Base-by-base conservation (phyloP, 2,113 vertebrate species). In the Cyanoliseus patagonus region DNA sequence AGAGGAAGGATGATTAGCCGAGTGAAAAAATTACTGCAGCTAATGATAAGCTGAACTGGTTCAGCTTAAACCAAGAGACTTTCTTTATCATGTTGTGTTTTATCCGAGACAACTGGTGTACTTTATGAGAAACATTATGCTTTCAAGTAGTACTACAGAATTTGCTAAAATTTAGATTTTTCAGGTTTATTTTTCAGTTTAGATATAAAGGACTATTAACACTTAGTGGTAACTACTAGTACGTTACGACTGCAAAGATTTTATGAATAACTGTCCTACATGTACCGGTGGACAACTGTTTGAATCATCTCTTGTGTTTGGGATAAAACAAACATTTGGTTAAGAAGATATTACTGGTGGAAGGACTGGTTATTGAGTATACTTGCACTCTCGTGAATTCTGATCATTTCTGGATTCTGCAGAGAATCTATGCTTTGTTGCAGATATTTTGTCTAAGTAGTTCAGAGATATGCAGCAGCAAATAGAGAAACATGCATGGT, bases 381-480 rank as follows among this genome's bases (percentile, higher is more conserved):
- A 63, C 15, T 78, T 37, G 28, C 77, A 80, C 18, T 91, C 49
- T 95, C 95, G 72, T 63, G 92, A 93, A 92, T 91, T 83, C 46
- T 76, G 57, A 49, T 86, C 92, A 79, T 53, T 33, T 44, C 22
- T 77, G 49, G 44, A 83, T 89, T 90, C 80, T 84, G 20, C 53
- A 41, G 24, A 27, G 57, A 80, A 4, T 31, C 42, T 9, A 33
- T 17, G 24, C 27, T 31, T 30, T 17, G 37, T 4, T 30, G 33
- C 22, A 5, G 33, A 59, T 67, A 6, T 30, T 70, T 23, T 6
- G 14, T 39, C 76, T 11, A 46, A 92, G 51, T 91, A 94, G 91
- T 62, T 88, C 82, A 39, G 37, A 37, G 33, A 77, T 75, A 23
- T 53, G 52, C 41, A 73, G 57, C 2, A 8, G 12, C 19, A 66